phyloP scores from a whole-genome alignment of 2,888 invertebrate genomes.

The Lasioglossum calceatum region DNA sequence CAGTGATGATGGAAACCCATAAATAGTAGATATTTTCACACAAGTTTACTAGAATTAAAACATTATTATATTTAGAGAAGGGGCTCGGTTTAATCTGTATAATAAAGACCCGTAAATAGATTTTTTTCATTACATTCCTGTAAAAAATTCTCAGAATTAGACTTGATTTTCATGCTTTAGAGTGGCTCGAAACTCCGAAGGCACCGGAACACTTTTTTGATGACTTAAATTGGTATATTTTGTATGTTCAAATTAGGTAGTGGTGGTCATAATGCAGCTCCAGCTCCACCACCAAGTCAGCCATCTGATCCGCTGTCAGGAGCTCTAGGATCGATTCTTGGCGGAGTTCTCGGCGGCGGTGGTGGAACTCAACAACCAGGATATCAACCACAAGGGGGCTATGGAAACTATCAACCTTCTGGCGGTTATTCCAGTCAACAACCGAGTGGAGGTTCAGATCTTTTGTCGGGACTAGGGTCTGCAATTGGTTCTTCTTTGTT shows the following conservation, averaged over 20 bases:
- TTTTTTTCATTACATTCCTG: neutral
- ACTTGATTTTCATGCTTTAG: no score
- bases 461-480: slow-evolving; percentile 78
- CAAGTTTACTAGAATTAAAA: neutral
- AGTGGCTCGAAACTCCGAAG: no score
- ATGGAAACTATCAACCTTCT: slow-evolving; percentile 68
- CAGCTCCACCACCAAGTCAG: slow-evolving; percentile 57
- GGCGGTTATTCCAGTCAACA: slow-evolving; percentile 69
- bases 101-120: neutral
- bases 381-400: slow-evolving; percentile 78
- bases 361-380: slow-evolving; percentile 70
- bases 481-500: slow-evolving; percentile 78
- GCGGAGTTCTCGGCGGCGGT: slow-evolving; percentile 81
- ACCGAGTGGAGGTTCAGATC: slow-evolving; percentile 72
- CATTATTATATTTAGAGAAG: neutral
- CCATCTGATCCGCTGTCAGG: slow-evolving; percentile 76
- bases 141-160: no score
- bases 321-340: slow-evolving; percentile 78
- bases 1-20: slow-evolving; percentile 42
- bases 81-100: neutral
- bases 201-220: no score
- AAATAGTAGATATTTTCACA: slow-evolving; percentile 22
- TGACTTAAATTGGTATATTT: neutral
- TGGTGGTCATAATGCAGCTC: slow-evolving; percentile 55
- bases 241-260: slow-evolving; percentile 42